A percentile compares a stretch with the other conserved stretches of the same genome.
Evolutionary conservation across 2,888 invertebrate genomes (phyloP).

Genomic region (Muschampia plurimacula): DNA sequence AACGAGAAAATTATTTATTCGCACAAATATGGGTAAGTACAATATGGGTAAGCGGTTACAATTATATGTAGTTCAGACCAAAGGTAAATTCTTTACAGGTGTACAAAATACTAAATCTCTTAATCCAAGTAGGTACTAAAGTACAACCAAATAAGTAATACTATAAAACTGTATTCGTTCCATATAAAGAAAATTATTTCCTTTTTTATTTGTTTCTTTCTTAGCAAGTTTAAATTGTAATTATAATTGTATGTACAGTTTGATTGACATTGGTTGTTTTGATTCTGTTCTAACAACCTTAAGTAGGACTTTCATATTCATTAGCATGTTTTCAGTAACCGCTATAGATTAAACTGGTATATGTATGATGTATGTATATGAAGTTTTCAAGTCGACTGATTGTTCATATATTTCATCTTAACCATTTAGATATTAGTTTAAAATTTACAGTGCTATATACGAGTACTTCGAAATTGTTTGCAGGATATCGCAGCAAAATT

Average conservation of each 20-base stretch:
- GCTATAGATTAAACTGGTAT: not conserved
- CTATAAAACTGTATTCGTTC: too few species aligned
- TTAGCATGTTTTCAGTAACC: not conserved
- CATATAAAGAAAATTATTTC: too few species aligned
- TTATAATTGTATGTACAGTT: not conserved
- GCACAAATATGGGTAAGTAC: too few species aligned
- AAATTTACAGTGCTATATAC: not conserved
- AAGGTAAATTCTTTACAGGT: too few species aligned
- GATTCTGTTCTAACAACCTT: not conserved
- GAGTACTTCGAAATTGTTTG: not conserved
- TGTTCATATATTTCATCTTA: not conserved
- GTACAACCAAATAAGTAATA: too few species aligned
- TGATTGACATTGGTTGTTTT: not conserved
- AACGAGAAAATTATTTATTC: too few species aligned
- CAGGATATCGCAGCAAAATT: slow-evolving; percentile 22
- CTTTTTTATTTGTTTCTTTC: not conserved
- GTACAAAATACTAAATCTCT: too few species aligned
- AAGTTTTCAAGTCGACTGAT: not conserved
- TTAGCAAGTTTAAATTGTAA: not conserved
- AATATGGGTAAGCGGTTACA: too few species aligned
- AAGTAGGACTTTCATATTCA: not conserved
- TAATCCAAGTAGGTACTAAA: too few species aligned
- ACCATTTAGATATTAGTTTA: not conserved
- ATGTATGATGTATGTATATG: not conserved
- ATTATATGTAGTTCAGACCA: too few species aligned